Evolutionary conservation across 2,797 vertebrate genomes (phyloP).

Genomic region (Melanotaenia boesemani): DNA sequence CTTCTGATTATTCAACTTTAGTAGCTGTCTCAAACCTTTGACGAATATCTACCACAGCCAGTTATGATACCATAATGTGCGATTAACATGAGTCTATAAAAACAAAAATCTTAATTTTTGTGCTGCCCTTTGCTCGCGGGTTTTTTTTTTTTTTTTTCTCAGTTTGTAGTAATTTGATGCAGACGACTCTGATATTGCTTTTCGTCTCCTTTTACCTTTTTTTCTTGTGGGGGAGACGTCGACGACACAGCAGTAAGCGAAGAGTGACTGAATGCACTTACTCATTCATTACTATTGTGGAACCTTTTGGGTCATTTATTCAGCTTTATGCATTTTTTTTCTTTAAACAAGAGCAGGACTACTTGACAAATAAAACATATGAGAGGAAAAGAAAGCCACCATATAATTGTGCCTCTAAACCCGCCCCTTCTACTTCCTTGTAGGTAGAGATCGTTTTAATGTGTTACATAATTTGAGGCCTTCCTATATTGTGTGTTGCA

Average conservation of each 20-base stretch:
- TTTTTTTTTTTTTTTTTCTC: neutral
- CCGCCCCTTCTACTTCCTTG: slow-evolving; percentile 74
- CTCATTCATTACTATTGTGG: slow-evolving; percentile 16
- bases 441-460: slow-evolving; percentile 74
- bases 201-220: slow-evolving; percentile 26
- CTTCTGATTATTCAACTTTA: slow-evolving; percentile 52
- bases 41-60: slow-evolving; percentile 35
- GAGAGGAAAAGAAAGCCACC: slow-evolving; percentile 56
- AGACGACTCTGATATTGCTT: slow-evolving; percentile 31
- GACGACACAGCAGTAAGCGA: slow-evolving; percentile 28
- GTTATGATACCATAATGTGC: slow-evolving; percentile 27
- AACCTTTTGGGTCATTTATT: slow-evolving; percentile 24
- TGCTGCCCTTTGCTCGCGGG: slow-evolving; percentile 7
- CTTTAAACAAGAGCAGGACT: slow-evolving; percentile 39
- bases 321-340: slow-evolving; percentile 9
- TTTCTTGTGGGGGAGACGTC: slow-evolving; percentile 20
- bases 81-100: slow-evolving; percentile 20
- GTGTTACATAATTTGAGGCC: slow-evolving; percentile 73
- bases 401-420: slow-evolving; percentile 70
- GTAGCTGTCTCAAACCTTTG: slow-evolving; percentile 39
- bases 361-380: slow-evolving; percentile 52
- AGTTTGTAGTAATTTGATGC: slow-evolving; percentile 22
- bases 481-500: slow-evolving; percentile 47
- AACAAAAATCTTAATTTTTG: slow-evolving; percentile 1
- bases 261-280: slow-evolving; percentile 26